Evolutionary conservation across 1,140 invertebrate species (phyloP).

Genomic region (Cydia fagiglandana): DNA sequence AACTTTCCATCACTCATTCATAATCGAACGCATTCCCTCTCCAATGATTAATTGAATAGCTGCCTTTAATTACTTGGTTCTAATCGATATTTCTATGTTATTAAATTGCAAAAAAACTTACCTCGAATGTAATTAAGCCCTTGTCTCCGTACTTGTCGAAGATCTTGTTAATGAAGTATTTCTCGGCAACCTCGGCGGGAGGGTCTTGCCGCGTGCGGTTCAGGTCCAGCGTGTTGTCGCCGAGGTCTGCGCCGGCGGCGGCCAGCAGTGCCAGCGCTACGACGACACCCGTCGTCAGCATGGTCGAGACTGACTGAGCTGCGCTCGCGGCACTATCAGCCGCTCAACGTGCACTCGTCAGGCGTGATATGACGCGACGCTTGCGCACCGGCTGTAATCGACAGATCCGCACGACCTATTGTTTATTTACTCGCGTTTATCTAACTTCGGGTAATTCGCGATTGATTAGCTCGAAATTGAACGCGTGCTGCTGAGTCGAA

Average conservation of each 20-base stretch:
- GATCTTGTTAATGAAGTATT: slow-evolving; percentile 79
- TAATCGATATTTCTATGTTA: slow-evolving; percentile 5
- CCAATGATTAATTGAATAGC: background rate
- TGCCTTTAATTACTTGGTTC: background rate
- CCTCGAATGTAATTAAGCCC: slow-evolving; percentile 82
- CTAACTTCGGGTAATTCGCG: slow-evolving; percentile 50
- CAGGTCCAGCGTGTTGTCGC: slow-evolving; percentile 35
- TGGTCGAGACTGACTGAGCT: slow-evolving; percentile 60
- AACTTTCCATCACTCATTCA: slow-evolving; percentile 26
- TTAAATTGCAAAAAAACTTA: slow-evolving; percentile 56
- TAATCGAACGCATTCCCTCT: slow-evolving; percentile 20
- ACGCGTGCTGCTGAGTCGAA: slow-evolving; percentile 58
- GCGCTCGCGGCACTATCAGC: slow-evolving; percentile 65
- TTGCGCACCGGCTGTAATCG: slow-evolving; percentile 42
- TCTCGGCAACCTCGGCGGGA: slow-evolving; percentile 69
- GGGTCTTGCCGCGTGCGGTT: slow-evolving; percentile 50
- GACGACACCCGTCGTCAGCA: slow-evolving; percentile 56
- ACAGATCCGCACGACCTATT: slow-evolving; percentile 43
- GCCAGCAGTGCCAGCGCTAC: slow-evolving; percentile 52
- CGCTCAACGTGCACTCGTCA: slow-evolving; percentile 45
- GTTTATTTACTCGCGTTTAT: slow-evolving; percentile 66
- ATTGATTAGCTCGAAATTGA: slow-evolving; percentile 38
- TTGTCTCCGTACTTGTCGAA: slow-evolving; percentile 82
- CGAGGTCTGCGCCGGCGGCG: slow-evolving; percentile 38
- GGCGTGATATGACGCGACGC: slow-evolving; percentile 50